A percentile compares a stretch with the other conserved stretches of the same genome.
phyloP scores from a whole-genome alignment of 2,113 vertebrate species.

The Condylura cristata region DNA sequence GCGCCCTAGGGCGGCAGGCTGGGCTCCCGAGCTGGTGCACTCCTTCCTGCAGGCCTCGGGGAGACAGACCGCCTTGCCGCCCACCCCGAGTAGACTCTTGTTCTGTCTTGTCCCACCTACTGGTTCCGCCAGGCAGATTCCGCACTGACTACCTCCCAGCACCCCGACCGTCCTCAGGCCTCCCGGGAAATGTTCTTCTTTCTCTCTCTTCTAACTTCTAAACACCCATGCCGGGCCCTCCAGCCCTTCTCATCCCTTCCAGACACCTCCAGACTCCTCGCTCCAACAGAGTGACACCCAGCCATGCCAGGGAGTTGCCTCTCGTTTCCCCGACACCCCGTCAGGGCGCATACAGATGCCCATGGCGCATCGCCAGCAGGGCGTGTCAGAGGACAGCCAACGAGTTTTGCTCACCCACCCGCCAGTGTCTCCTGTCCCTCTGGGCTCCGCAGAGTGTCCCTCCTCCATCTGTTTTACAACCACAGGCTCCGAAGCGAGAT shows the following conservation, averaged over 20 bases:
- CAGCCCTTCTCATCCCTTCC: too few species aligned
- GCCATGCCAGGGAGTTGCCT: neutral
- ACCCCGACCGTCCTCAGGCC: neutral
- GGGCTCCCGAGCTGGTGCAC: neutral
- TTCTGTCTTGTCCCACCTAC: neutral
- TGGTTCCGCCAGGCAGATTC: neutral
- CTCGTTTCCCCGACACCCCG: neutral
- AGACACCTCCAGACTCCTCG: too few species aligned
- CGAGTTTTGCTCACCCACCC: neutral
- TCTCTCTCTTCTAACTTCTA: neutral
- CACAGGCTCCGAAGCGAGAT: neutral
- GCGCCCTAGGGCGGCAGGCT: neutral
- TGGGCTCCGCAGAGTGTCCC: neutral
- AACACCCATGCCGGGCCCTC: fast-evolving
- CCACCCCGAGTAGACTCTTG: neutral
- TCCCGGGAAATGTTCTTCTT: neutral
- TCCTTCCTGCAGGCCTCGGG: neutral
- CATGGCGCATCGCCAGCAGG: too few species aligned
- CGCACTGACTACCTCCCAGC: neutral
- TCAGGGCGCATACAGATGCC: neutral
- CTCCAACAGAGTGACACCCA: neutral
- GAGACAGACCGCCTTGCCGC: neutral
- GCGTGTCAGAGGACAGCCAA: neutral
- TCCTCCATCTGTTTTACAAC: neutral
- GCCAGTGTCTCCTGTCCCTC: neutral